Base-by-base conservation (phyloP, 2,797 vertebrate genomes). In the Tamandua tetradactyla region DNA sequence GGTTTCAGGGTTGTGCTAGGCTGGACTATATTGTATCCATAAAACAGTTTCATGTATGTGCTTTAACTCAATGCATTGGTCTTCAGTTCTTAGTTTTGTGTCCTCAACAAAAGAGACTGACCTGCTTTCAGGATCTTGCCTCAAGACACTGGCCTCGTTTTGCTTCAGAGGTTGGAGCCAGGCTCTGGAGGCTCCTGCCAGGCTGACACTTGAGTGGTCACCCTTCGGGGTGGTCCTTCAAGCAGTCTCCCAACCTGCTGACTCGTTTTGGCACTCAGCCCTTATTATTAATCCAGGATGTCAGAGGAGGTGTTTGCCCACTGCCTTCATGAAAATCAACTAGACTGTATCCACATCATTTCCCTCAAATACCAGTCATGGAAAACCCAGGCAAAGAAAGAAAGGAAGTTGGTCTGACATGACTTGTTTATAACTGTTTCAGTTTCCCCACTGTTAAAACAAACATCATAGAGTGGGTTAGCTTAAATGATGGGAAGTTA, bases 361-460 rank as follows among this genome's bases (percentile, higher is more conserved):
- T 79, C 47, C 74, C 44, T 71, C n/a, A 52, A 25, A 14, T 25
- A 62, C n/a, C 3, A 42, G 15, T 64, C 49, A 40, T n/a, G 18
- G 49, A 79, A 94, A 95, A 59, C 15, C 35, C 62, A 91, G 68
- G 62, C 68, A 81, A 49, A 81, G 35, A 80, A 80, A 27, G 76
- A 30, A 76, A 80, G 32, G 27, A 76, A 71, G 37, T 23, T 55
- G 32, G 32, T 72, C 30, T 89, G 17, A 64, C 5, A 59, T 12
- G 25, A 89, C 3, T 17, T 88, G 42, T n/a, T 94, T 20, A 47
- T 47, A 47, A 47, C 44, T 47, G 44, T 47, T 47, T 47, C n/a
- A n/a, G n/a, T n/a, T n/a, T n/a, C n/a, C n/a, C n/a, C n/a, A n/a
- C n/a, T n/a, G n/a, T n/a, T n/a, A n/a, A n/a, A n/a, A n/a, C n/a